These are phyloP conservation scores for Riparia riparia DNA, from an alignment of 2,113 vertebrate species.

Conservation along the genomic window DNA sequence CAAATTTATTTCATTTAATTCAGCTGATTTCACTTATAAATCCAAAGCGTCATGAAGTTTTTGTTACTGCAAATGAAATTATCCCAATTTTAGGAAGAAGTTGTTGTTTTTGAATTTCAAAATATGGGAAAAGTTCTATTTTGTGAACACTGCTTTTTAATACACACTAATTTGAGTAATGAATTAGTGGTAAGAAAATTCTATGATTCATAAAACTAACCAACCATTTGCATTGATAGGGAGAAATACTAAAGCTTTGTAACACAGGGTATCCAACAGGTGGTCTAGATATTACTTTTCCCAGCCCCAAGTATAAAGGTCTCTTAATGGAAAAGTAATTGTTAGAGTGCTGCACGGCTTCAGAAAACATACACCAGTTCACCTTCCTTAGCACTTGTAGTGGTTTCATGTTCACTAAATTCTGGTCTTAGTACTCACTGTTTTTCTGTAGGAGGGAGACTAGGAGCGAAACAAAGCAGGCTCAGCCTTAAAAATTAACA, in stretches of 20 bases:
- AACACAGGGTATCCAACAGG: neutral
- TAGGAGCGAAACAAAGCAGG: no score
- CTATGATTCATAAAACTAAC: neutral
- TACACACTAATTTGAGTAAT: neutral
- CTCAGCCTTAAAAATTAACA: no score
- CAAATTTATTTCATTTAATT: slow-evolving; percentile 28
- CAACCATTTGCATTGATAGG: neutral
- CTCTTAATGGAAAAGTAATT: neutral
- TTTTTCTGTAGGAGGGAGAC: no score
- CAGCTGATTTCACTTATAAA: slow-evolving; percentile 17
- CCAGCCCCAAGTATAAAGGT: neutral
- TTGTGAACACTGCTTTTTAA: neutral
- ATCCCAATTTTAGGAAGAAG: neutral
- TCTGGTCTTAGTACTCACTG: no score
- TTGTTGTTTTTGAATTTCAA: slow-evolving; percentile 19
- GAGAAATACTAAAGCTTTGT: neutral
- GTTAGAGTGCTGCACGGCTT: neutral
- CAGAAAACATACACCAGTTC: neutral
- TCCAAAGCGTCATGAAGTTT: slow-evolving; percentile 21
- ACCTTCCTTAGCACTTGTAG: neutral
- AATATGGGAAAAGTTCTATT: neutral
- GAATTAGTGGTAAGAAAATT: neutral
- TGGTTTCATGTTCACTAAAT: no score
- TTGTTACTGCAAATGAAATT: slow-evolving; percentile 25
- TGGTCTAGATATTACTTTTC: neutral